A percentile compares a stretch with the other conserved stretches of the same genome.
Conservation (phyloP, 2,888 invertebrate genomes). For the Macrosoma leucophasiata region DNA sequence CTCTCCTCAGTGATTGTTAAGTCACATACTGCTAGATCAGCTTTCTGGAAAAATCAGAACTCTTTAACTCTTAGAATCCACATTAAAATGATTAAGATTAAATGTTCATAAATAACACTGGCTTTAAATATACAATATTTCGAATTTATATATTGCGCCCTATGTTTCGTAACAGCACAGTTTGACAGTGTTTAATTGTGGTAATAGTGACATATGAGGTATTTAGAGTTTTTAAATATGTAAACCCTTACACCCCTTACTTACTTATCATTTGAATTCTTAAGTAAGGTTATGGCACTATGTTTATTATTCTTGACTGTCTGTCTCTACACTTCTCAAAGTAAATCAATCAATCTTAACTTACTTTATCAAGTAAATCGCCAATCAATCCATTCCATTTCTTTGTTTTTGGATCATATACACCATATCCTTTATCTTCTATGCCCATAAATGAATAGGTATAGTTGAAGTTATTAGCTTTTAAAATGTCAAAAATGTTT, state of each 20-base stretch:
- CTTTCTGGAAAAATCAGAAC: constrained; percentile 39
- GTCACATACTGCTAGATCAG: constrained; percentile 73
- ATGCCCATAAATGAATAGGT: constrained; percentile 48
- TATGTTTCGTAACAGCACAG: too few species aligned
- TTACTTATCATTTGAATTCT: too few species aligned
- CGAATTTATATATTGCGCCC: too few species aligned
- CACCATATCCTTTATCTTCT: constrained; percentile 40
- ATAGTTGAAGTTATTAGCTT: constrained; percentile 51
- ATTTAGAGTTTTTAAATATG: neutral
- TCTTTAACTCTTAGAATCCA: neutral
- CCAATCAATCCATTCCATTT: constrained; percentile 62
- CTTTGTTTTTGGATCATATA: constrained; percentile 39
- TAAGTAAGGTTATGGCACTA: too few species aligned
- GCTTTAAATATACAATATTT: too few species aligned
- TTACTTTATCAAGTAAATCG: constrained; percentile 56
- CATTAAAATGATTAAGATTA: too few species aligned
- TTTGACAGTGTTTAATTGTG: neutral
- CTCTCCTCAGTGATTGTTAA: constrained; percentile 95
- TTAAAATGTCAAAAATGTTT: constrained; percentile 78
- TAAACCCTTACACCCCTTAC: too few species aligned
- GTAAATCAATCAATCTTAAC: constrained; percentile 19
- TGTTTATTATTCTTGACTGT: too few species aligned
- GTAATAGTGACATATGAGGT: neutral
- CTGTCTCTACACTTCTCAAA: too few species aligned
- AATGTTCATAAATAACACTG: too few species aligned